phyloP scores from a whole-genome alignment of 2,113 vertebrate species.

The Triplophysa rosa region DNA sequence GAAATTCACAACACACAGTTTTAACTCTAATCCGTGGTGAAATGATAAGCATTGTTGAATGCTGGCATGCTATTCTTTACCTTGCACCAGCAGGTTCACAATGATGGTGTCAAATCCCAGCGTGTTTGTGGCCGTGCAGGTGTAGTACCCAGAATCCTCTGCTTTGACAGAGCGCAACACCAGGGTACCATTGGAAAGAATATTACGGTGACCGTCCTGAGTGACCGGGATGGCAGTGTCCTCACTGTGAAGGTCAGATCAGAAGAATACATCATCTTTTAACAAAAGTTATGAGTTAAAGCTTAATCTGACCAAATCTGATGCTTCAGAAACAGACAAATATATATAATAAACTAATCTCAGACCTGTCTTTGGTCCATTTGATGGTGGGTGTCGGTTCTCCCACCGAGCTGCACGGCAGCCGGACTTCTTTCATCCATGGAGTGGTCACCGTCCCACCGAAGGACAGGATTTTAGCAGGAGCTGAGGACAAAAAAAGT shows the following conservation, averaged over 20 bases:
- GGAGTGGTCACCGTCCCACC: slow-evolving; percentile 95
- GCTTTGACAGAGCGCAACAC: slow-evolving; percentile 92
- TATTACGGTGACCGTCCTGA: slow-evolving; percentile 88
- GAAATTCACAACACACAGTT: slow-evolving; percentile 29
- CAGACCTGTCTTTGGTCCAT: slow-evolving; percentile 98
- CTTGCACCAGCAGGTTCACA: slow-evolving; percentile 95
- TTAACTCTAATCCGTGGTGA: background rate
- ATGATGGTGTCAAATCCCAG: slow-evolving; percentile 98
- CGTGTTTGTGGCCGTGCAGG: slow-evolving; percentile 96
- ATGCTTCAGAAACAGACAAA: background rate
- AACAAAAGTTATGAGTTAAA: background rate
- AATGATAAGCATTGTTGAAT: background rate
- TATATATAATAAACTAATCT: too few relatives aligned
- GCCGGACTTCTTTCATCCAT: slow-evolving; percentile 96
- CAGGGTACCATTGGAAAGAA: slow-evolving; percentile 89
- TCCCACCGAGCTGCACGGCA: slow-evolving; percentile 92
- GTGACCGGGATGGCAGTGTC: slow-evolving; percentile 90
- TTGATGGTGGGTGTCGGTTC: slow-evolving; percentile 91
- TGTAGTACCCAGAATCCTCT: slow-evolving; percentile 96
- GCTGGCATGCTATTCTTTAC: slow-evolving; percentile 65
- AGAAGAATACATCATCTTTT: background rate
- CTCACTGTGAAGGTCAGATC: slow-evolving; percentile 74
- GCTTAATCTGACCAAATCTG: background rate
- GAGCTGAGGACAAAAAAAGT: slow-evolving; percentile 72
- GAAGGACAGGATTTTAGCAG: slow-evolving; percentile 96